Conservation (phyloP, 1,140 invertebrate species). For the Saccostrea glomerata region DNA sequence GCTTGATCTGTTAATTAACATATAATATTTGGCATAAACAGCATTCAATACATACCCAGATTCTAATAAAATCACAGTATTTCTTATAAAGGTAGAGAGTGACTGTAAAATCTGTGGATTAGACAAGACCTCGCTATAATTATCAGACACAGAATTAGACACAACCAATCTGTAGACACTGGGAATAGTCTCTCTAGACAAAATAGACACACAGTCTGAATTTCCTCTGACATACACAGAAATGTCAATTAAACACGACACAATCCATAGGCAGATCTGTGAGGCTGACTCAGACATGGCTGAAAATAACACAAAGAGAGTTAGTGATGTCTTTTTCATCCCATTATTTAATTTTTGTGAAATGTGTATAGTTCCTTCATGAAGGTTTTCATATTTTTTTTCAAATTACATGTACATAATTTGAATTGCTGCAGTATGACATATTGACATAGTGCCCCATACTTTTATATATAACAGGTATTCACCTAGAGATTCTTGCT, state of each 20-base stretch:
- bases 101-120: not conserved
- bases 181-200: not conserved
- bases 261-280: not conserved
- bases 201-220: not conserved
- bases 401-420: not conserved
- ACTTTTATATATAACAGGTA: not conserved
- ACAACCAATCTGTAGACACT: not conserved
- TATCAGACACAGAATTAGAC: slow-evolving; percentile 5
- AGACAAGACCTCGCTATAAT: slow-evolving; percentile 21
- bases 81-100: not conserved
- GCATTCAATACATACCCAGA: not conserved
- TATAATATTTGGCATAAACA: too few species aligned
- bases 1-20: too few species aligned
- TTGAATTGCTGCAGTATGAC: not conserved
- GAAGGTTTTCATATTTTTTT: not conserved
- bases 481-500: slow-evolving; percentile 19
- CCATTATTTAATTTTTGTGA: too few species aligned
- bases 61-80: not conserved
- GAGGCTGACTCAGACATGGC: not conserved
- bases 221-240: slow-evolving; percentile 30
- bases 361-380: not conserved
- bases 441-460: not conserved
- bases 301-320: not conserved
- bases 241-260: slow-evolving; percentile 2
- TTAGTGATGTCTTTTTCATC: not conserved